Conservation (phyloP, 2,888 invertebrate species). For the Lumbricus terrestris region DNA sequence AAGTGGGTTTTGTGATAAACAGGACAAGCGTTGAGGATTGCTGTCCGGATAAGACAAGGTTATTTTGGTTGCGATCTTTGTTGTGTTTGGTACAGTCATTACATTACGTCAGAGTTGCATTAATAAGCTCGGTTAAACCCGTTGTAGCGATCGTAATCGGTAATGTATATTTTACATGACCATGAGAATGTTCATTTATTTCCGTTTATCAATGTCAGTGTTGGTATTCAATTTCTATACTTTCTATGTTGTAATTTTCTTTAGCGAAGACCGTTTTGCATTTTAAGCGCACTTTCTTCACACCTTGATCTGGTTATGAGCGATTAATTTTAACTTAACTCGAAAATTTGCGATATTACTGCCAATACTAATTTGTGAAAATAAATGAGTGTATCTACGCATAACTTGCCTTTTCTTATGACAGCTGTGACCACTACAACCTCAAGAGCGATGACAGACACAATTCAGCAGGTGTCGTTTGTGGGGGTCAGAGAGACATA, state of each 20-base stretch:
- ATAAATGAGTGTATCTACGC: too few species aligned
- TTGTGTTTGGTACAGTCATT: neutral
- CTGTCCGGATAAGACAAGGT: neutral
- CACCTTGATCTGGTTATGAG: neutral
- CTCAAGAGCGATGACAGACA: neutral
- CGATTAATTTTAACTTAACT: neutral
- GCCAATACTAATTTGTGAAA: too few species aligned
- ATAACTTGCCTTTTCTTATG: neutral
- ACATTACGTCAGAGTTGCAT: neutral
- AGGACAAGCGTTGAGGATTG: neutral
- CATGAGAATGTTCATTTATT: neutral
- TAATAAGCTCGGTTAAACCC: neutral
- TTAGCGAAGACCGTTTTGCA: neutral
- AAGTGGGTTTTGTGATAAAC: neutral
- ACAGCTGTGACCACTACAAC: neutral
- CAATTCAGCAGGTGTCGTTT: constrained; percentile 11
- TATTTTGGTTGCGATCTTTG: neutral
- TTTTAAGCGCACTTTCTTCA: neutral
- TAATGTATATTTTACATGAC: neutral
- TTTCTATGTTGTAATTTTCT: neutral
- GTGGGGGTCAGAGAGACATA: constrained; percentile 4
- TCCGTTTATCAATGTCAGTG: neutral
- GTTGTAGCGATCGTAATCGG: neutral
- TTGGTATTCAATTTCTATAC: neutral
- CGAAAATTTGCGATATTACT: neutral